Conservation (phyloP, 2,113 vertebrate genomes). For the Dolichallabes microphthalmus region DNA sequence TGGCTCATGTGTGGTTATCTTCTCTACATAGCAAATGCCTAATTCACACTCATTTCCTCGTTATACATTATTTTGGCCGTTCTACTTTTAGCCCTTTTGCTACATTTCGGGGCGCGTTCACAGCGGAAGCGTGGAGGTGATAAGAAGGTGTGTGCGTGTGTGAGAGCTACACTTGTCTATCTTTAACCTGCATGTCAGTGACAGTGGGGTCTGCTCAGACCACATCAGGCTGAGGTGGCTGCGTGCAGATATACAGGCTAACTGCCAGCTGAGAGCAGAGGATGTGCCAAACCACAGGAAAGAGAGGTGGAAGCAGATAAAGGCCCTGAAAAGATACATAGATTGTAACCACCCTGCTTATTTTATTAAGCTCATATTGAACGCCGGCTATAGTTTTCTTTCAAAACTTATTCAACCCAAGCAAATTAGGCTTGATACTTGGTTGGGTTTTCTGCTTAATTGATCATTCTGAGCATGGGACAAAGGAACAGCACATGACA, state of each 20-base stretch:
- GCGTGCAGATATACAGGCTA: slow-evolving; percentile 46
- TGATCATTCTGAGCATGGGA: not conserved
- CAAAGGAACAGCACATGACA: slow-evolving; percentile 2
- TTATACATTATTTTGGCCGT: not conserved
- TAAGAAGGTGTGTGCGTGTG: slow-evolving; percentile 57
- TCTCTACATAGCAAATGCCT: slow-evolving; percentile 3
- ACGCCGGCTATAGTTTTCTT: not conserved
- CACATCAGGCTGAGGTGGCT: slow-evolving; percentile 45
- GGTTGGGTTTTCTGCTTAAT: not conserved
- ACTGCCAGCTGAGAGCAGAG: slow-evolving; percentile 45
- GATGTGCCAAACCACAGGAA: slow-evolving; percentile 52
- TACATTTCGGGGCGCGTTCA: slow-evolving; percentile 22
- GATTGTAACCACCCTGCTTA: not conserved
- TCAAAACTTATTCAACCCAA: not conserved
- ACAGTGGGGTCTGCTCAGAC: slow-evolving; percentile 40
- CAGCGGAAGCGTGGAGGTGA: slow-evolving; percentile 58
- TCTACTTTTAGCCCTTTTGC: slow-evolving; percentile 13
- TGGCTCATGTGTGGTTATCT: not conserved
- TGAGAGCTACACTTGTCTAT: slow-evolving; percentile 57
- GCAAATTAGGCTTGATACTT: not conserved
- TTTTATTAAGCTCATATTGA: not conserved
- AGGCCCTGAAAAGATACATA: slow-evolving; percentile 3
- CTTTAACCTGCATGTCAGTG: slow-evolving; percentile 61
- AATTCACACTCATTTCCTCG: not conserved
- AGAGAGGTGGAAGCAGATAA: slow-evolving; percentile 45